Base-by-base conservation (phyloP, 2,888 invertebrate species). In the Dascillus cervinus region DNA sequence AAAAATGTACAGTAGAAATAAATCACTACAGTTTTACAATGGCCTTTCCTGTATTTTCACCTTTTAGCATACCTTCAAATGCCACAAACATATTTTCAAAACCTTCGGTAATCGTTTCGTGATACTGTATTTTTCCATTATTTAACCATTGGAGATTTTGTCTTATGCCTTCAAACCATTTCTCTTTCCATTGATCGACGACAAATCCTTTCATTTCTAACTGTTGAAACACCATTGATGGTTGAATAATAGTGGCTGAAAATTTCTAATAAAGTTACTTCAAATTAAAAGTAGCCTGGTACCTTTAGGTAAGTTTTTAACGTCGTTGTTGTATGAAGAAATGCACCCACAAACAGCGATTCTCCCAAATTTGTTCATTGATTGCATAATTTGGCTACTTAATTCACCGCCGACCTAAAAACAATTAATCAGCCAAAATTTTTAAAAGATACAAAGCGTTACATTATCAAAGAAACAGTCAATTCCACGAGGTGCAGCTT, bases 401-500 rank as follows among this genome's bases (percentile, higher is more conserved):
- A 79, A 65, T 43, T 75, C 73, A 2, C 81, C 82, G 3, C 81
- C 81, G 11, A 82, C 75, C 73, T 74, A 39, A 31, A 34, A 22
- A 34, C 39, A 15, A 19, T 9, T n/a, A 42, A 27, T 30, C 23
- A 6, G 4, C 17, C 11, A 25, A 24, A 26, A 17, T n/a, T n/a
- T n/a, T n/a, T n/a, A n/a, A n/a, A n/a, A n/a, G n/a, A n/a, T n/a
- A n/a, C n/a, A n/a, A n/a, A n/a, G 24, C 60, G 73, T 58, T 64
- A 84, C 84, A 58, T 84, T 85, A 55, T 85, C 85, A 53, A 83
- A 85, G 51, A 79, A 85, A 51, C 81, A 79, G 53, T 85, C 82
- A 0, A 85, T 62, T 2, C 82, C 82, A n/a, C 79, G 64, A 0
- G 82, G 80, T 6, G 81, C 80, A 29, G 62, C 66, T 56, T 75